Base-by-base conservation (phyloP, 2,797 vertebrate species). In the Sebastes taczanowskii region DNA sequence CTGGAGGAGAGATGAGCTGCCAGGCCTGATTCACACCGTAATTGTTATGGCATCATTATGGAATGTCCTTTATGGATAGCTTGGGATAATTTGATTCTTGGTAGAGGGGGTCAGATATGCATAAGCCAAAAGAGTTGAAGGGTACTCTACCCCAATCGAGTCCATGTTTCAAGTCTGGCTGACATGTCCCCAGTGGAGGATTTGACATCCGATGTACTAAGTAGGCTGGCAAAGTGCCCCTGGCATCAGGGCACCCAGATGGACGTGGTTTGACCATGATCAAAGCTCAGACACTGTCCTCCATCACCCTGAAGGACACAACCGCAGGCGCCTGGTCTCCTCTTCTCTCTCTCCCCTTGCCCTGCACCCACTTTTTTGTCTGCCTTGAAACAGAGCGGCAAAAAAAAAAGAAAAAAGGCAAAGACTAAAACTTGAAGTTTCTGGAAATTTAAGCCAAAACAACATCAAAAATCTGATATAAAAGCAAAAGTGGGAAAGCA, bases 161-260 rank as follows among this genome's bases (percentile, higher is more conserved):
- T 78, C 77, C 82, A 81, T 90, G 91, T 94, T 91, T 91, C 79
- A 90, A 88, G 83, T 86, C 72, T 85, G 64, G 79, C 77, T 89
- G 91, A 93, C 91, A 91, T 79, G 87, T 91, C 89, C 90, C 90
- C 85, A 85, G 90, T 86, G 90, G 78, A 92, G 49, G 78, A 89
- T 90, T 87, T 91, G 90, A 93, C 89, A 92, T 93, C 88, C 66
- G 52, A 89, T 80, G 78, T 81, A 90, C 78, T 89, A 92, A 92
- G 86, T 89, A 88, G 86, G 79, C 86, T 92, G 91, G 88, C 89
- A 90, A 77, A 90, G 77, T 85, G 92, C 93, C 91, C 86, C 90
- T 92, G 92, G 93, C 93, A 90, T 88, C 87, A 71, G 88, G 88
- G 88, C 91, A 93, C 88, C 89, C 92, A 94, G 91, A 93, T 91